phyloP scores from a whole-genome alignment of 2,888 invertebrate species.

The Polymixis flavicincta region DNA sequence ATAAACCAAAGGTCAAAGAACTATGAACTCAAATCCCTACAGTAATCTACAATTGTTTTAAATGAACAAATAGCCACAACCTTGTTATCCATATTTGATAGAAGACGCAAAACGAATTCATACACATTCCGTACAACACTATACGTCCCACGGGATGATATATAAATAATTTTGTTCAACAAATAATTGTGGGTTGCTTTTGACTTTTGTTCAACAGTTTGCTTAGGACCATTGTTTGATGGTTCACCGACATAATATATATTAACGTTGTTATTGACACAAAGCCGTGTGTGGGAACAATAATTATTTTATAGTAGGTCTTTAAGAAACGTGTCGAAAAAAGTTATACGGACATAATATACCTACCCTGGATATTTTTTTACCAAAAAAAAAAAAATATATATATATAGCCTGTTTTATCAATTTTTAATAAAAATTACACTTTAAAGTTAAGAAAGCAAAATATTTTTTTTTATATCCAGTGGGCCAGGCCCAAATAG shows the following conservation, averaged over 20 bases:
- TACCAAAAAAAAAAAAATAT: no score
- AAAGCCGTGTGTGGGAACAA: constrained; percentile 37
- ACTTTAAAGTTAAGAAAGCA: no score
- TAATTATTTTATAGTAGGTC: constrained; percentile 32
- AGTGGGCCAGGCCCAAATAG: no score
- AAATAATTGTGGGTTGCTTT: constrained; percentile 52
- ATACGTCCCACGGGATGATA: constrained; percentile 42
- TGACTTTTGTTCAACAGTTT: constrained; percentile 51
- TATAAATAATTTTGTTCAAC: constrained; percentile 55
- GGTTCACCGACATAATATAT: constrained; percentile 22
- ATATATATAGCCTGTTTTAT: no score
- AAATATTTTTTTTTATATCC: no score
- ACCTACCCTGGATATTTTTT: no score
- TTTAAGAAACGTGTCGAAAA: not conserved
- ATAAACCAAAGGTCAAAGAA: not conserved
- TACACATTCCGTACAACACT: constrained; percentile 10
- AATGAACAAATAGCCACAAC: not conserved
- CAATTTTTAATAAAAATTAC: no score
- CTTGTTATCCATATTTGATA: constrained; percentile 24
- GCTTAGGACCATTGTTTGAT: constrained; percentile 59
- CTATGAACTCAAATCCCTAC: not conserved
- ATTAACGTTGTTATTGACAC: constrained; percentile 52
- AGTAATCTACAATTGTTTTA: constrained; percentile 9
- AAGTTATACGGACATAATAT: constrained; percentile 15
- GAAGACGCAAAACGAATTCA: constrained; percentile 35